A percentile compares a stretch with the other conserved stretches of the same genome.
Conservation (phyloP, 2,797 vertebrate species). For the Lophius americanus region DNA sequence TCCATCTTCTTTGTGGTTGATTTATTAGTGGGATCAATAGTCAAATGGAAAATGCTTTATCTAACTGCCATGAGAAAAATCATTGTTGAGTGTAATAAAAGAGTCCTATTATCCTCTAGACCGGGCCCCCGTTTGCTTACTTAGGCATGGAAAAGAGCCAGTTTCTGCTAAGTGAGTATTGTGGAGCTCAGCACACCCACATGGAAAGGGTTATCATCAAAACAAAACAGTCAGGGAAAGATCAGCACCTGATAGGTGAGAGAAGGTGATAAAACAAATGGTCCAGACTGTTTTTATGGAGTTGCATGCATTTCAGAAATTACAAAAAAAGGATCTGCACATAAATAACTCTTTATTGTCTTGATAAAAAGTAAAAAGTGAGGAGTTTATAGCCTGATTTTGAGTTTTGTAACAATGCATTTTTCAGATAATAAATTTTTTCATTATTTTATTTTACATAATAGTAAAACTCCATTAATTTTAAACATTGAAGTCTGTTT, state of each 20-base stretch:
- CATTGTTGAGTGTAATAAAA: slow-evolving; percentile 36
- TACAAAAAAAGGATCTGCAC: too few species aligned
- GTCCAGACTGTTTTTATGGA: too few species aligned
- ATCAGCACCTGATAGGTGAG: slow-evolving; percentile 40
- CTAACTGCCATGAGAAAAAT: slow-evolving; percentile 19
- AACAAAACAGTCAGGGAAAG: slow-evolving; percentile 46
- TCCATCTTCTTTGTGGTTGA: slow-evolving; percentile 1
- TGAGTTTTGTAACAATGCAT: too few species aligned
- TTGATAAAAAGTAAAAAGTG: too few species aligned
- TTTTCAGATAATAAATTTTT: too few species aligned
- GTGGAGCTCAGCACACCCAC: slow-evolving; percentile 35
- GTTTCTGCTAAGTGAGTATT: slow-evolving; percentile 42
- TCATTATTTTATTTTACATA: too few species aligned
- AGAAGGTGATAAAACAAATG: slow-evolving; percentile 39
- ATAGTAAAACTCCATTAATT: too few species aligned
- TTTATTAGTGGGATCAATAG: slow-evolving; percentile 12
- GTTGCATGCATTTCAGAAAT: too few species aligned
- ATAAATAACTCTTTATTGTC: too few species aligned
- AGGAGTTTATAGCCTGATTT: too few species aligned
- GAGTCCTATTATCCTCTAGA: slow-evolving; percentile 33
- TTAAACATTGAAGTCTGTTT: too few species aligned
- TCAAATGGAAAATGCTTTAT: slow-evolving; percentile 20
- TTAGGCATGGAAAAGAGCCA: slow-evolving; percentile 32
- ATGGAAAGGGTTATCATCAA: slow-evolving; percentile 51
- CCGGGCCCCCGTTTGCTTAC: slow-evolving; percentile 23